Evolutionary conservation across 2,888 invertebrate genomes (phyloP).

Genomic region (Mimachlamys varia): DNA sequence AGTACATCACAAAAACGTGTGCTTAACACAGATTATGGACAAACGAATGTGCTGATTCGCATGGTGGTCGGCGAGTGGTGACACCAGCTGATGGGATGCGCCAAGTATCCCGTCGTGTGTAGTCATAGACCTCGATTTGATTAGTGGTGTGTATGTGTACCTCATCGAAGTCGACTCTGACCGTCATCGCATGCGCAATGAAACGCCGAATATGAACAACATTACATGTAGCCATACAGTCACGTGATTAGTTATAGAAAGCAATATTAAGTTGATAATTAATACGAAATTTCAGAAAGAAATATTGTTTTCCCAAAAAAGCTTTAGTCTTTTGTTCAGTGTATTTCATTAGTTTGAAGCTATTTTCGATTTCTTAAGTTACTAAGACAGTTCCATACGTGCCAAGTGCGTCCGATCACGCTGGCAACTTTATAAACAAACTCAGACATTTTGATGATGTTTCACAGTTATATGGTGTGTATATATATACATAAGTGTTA

Average conservation of each 20-base stretch:
- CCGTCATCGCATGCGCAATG: not conserved
- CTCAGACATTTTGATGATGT: not conserved
- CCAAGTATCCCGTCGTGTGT: not conserved
- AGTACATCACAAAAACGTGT: not conserved
- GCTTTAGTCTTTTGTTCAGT: too few relatives aligned
- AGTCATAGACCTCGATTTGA: not conserved
- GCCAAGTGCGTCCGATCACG: not conserved
- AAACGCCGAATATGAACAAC: not conserved
- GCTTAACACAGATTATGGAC: not conserved
- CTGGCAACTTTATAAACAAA: not conserved
- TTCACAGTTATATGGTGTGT: not conserved
- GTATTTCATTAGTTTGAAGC: too few relatives aligned
- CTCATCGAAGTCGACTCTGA: not conserved
- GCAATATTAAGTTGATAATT: too few relatives aligned
- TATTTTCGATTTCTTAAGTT: not conserved
- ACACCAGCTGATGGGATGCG: not conserved
- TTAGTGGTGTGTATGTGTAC: conserved; percentile 1
- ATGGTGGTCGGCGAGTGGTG: not conserved
- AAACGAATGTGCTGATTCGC: not conserved
- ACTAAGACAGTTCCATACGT: not conserved
- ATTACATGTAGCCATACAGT: not conserved
- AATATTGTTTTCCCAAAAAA: too few relatives aligned
- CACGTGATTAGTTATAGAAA: not conserved
- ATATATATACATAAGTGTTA: not conserved
- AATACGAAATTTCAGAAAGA: too few relatives aligned